Evolutionary conservation across 2,888 invertebrate species (phyloP).

Genomic region (Athripsodes cinereus): DNA sequence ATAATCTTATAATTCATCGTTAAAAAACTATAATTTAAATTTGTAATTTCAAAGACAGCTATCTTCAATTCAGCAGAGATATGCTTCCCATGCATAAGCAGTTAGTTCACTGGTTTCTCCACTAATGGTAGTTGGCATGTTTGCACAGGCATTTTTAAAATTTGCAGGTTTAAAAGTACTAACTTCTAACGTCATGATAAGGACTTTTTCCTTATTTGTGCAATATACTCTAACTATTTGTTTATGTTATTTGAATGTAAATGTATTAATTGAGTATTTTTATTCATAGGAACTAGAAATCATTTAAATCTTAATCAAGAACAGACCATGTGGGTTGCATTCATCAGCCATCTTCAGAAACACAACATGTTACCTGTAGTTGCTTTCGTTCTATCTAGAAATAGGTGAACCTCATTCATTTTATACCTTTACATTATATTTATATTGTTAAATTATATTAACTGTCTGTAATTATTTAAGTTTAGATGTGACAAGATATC

Average conservation of each 20-base stretch:
- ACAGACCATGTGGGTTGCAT: constrained; percentile 72
- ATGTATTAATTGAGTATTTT: not conserved
- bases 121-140: too few relatives aligned
- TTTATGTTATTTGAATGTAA: not conserved
- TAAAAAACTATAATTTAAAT: too few relatives aligned
- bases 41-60: too few relatives aligned
- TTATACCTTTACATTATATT: too few relatives aligned
- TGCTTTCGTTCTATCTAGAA: constrained; percentile 87
- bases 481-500: constrained; percentile 53
- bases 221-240: not conserved
- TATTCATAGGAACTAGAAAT: constrained; percentile 37
- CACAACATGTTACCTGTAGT: constrained; percentile 88
- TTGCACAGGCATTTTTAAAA: too few relatives aligned
- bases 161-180: too few relatives aligned
- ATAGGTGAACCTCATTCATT: constrained; percentile 47
- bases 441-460: too few relatives aligned
- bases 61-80: not conserved
- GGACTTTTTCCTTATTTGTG: too few relatives aligned
- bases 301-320: constrained; percentile 61
- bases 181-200: too few relatives aligned
- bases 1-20: not conserved
- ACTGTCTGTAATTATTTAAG: too few relatives aligned
- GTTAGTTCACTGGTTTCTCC: too few relatives aligned
- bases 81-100: not conserved
- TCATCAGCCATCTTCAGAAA: constrained; percentile 76